phyloP scores from a whole-genome alignment of 2,113 vertebrate genomes.

The Edolisoma coerulescens region DNA sequence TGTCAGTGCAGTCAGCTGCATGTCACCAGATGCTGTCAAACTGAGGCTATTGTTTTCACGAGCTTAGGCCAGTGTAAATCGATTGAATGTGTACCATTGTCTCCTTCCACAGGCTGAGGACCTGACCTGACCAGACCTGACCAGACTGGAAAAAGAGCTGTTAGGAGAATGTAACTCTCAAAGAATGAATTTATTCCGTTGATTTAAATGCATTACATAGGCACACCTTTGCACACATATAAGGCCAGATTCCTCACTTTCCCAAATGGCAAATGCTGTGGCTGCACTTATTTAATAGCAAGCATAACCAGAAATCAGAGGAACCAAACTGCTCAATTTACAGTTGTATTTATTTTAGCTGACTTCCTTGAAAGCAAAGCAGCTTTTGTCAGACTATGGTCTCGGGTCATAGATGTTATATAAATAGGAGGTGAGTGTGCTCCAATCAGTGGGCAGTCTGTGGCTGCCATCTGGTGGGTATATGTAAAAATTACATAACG shows the following conservation, averaged over 20 bases:
- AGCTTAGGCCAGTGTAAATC: not conserved
- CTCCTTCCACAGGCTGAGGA: not conserved
- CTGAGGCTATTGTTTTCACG: not conserved
- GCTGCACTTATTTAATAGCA: not conserved
- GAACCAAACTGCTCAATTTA: not conserved
- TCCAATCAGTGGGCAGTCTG: not conserved
- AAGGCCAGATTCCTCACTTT: not conserved
- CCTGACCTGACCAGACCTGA: not conserved
- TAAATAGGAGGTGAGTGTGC: accelerated
- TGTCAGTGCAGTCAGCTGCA: not conserved
- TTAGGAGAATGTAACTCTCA: not conserved
- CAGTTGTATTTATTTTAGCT: not conserved
- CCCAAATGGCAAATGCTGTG: not conserved
- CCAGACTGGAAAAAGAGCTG: not conserved
- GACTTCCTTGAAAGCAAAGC: not conserved
- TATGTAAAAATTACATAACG: not conserved
- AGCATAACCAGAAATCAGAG: not conserved
- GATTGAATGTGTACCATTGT: not conserved
- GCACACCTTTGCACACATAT: not conserved
- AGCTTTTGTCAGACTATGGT: accelerated
- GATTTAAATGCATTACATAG: not conserved
- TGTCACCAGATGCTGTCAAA: not conserved
- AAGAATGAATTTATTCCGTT: not conserved
- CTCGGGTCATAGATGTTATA: not conserved
- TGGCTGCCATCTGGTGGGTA: constrained; percentile 52